Percentiles rank a stretch among this genome's conserved stretches.
These are phyloP conservation scores for Hemicrepidius hirtus DNA, from an alignment of 2,888 invertebrate genomes.

Conservation along the genomic window DNA sequence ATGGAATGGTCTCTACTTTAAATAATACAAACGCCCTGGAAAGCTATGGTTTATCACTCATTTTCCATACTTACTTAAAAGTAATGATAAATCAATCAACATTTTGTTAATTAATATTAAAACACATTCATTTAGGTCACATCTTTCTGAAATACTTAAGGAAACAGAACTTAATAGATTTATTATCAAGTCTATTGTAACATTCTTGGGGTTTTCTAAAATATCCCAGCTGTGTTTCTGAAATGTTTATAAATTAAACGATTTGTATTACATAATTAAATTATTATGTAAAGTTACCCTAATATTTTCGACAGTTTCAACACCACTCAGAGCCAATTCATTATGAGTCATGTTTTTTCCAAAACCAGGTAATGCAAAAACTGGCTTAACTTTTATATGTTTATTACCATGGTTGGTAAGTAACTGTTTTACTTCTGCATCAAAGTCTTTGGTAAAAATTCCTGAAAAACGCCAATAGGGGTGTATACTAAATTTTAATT, in stretches of 20 bases:
- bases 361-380: constrained; percentile 57
- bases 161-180: constrained; percentile 20
- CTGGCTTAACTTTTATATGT: constrained; percentile 56
- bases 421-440: constrained; percentile 61
- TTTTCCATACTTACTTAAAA: constrained; percentile 61
- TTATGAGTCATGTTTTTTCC: constrained; percentile 46
- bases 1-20: no score
- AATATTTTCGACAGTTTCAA: constrained; percentile 60
- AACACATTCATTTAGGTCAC: constrained; percentile 66
- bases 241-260: constrained; percentile 17
- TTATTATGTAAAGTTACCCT: constrained; percentile 62
- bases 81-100: constrained; percentile 61
- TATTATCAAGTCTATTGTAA: constrained; percentile 12
- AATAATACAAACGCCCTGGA: no score
- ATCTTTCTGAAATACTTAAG: constrained; percentile 61
- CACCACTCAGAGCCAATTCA: constrained; percentile 34
- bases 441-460: constrained; percentile 69
- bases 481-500: no score
- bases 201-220: constrained; percentile 35
- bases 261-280: no score
- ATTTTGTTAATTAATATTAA: constrained; percentile 59
- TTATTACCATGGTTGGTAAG: constrained; percentile 46
- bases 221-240: constrained; percentile 50
- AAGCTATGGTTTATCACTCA: no score
- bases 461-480: constrained; percentile 52